These are phyloP conservation scores for Chrysolina oricalcia DNA, from an alignment of 2,888 invertebrate genomes.

Conservation along the genomic window DNA sequence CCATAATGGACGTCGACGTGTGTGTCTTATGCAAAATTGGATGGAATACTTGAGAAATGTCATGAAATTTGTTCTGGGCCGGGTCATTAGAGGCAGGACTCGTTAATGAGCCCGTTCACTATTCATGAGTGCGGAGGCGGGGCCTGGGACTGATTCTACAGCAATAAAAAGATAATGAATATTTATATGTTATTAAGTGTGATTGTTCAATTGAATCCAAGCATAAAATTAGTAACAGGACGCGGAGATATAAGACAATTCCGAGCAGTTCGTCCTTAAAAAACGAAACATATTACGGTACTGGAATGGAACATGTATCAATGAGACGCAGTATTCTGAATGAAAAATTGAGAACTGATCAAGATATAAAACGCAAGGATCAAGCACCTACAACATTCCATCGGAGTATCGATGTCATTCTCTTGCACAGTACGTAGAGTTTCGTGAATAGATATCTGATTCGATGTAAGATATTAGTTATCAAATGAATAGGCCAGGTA, in stretches of 20 bases:
- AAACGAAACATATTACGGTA: neutral
- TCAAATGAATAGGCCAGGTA: slow-evolving; percentile 13
- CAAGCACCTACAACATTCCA: slow-evolving; percentile 18
- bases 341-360: neutral
- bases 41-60: slow-evolving; percentile 33
- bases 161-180: slow-evolving; percentile 35
- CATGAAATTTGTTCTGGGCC: slow-evolving; percentile 36
- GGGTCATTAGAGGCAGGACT: slow-evolving; percentile 64
- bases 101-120: slow-evolving; percentile 68
- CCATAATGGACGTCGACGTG: slow-evolving; percentile 15
- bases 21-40: slow-evolving; percentile 4
- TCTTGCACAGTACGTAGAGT: slow-evolving; percentile 10
- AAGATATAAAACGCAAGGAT: slow-evolving; percentile 4
- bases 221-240: neutral
- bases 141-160: slow-evolving; percentile 12
- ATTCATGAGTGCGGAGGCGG: slow-evolving; percentile 68
- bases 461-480: slow-evolving; percentile 19
- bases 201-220: slow-evolving; percentile 43
- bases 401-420: slow-evolving; percentile 23
- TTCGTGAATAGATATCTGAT: slow-evolving; percentile 21
- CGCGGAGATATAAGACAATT: neutral
- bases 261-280: neutral
- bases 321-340: neutral
- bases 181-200: slow-evolving; percentile 38
- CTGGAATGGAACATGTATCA: too few species aligned